Conservation (phyloP, 2,113 vertebrate species). For the Tragelaphus strepsiceros region DNA sequence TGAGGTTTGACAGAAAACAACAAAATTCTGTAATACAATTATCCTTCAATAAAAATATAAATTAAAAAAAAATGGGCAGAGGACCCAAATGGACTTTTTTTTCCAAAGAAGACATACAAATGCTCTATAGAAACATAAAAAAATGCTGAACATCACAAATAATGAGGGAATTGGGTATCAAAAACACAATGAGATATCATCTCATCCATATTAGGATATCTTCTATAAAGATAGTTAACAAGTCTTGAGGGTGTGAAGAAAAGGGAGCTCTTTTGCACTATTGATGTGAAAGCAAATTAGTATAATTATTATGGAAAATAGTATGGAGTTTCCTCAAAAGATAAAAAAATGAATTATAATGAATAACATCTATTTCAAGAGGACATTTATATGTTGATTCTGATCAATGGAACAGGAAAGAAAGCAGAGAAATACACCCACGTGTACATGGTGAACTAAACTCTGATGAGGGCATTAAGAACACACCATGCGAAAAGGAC, state of each 20-base stretch:
- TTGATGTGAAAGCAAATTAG: background rate
- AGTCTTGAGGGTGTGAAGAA: background rate
- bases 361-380: background rate
- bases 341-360: background rate
- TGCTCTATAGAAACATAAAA: background rate
- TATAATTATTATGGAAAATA: background rate
- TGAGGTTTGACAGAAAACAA: background rate
- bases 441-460: background rate
- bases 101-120: background rate
- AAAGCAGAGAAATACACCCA: background rate
- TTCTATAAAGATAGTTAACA: background rate
- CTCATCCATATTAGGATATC: background rate
- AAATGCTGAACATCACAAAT: background rate
- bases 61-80: background rate
- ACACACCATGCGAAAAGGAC: background rate
- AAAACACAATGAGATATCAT: background rate
- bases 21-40: background rate
- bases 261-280: background rate
- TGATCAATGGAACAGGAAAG: background rate
- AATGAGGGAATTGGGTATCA: background rate
- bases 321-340: background rate
- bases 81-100: background rate
- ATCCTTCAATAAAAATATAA: background rate
- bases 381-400: background rate
- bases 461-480: background rate